These are phyloP conservation scores for Hystrix brachyura DNA, from an alignment of 2,113 vertebrate species.

Conservation along the genomic window DNA sequence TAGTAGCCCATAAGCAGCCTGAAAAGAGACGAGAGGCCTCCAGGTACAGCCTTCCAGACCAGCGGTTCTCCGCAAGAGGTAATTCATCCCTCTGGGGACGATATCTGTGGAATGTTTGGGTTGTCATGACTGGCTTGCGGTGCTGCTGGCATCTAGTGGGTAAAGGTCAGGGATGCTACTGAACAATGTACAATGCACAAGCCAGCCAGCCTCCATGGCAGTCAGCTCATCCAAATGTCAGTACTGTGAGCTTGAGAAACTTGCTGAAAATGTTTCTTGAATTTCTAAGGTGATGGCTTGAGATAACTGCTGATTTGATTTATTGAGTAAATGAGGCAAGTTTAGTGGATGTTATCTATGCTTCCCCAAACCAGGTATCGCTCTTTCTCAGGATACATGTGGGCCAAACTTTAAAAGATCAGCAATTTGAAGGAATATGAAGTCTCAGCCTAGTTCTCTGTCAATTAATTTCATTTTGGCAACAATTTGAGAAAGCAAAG, in stretches of 20 bases:
- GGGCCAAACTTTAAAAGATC: neutral
- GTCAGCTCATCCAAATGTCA: neutral
- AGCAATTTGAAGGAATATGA: neutral
- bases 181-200: neutral
- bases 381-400: neutral
- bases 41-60: neutral
- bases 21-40: neutral
- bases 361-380: neutral
- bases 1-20: neutral
- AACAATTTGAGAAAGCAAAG: slow-evolving; percentile 24
- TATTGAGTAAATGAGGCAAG: neutral
- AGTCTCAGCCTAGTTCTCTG: neutral
- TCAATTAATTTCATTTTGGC: neutral
- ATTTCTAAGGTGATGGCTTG: neutral
- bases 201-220: neutral
- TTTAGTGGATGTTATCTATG: neutral
- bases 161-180: neutral
- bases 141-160: neutral
- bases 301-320: neutral
- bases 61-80: neutral
- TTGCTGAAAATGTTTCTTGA: neutral
- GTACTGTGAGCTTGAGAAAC: neutral
- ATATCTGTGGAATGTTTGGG: neutral
- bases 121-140: neutral
- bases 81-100: neutral